Evolutionary conservation across 37 sponge, comb jelly and placozoan genomes (phyloP), one percentile per base, ranked within the genome.

Genomic region (Theonella swinhoei): DNA sequence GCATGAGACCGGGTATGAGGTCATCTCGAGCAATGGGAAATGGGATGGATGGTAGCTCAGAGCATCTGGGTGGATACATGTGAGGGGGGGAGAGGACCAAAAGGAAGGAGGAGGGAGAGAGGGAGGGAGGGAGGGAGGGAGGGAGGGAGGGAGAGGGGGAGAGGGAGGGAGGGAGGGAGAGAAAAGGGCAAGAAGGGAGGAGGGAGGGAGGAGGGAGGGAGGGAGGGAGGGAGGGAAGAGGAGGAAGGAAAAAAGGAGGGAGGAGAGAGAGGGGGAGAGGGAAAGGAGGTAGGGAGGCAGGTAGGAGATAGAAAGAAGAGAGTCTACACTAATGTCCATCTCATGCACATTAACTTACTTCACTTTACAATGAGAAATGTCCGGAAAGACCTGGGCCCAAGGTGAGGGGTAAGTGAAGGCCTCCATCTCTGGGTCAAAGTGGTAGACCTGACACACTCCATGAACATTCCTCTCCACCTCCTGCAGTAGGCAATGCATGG

Each of bases 301-400:
- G 58, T 14, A 29, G 22, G 26, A 66, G 7, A 66, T 30, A 24
- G 7, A 30, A 58, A 19, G 60, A 11, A 58, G 60, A 19, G 17
- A 58, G 60, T n/a, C n/a, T n/a, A n/a, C n/a, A n/a, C n/a, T n/a
- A n/a, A n/a, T n/a, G n/a, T n/a, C n/a, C n/a, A n/a, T n/a, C n/a
- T n/a, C n/a, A n/a, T n/a, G n/a, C n/a, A n/a, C n/a, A n/a, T n/a
- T n/a, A n/a, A 78, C 69, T 76, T 42, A 92, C 93, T 63, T 63
- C 47, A 68, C 79, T 81, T 76, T 76, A 62, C 88, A 92, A 54
- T 84, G 59, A 23, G 37, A 0, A 14, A 92, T 75, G 33, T 88
- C 83, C 1, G 88, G 85, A 30, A 92, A 92, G 38, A 71, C 32
- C 31, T 80, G 68, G 17, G 82, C 82, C 93, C 88, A 92, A 26